Base-by-base conservation (phyloP, 2,113 vertebrate genomes). In the Pygathrix nemaeus region DNA sequence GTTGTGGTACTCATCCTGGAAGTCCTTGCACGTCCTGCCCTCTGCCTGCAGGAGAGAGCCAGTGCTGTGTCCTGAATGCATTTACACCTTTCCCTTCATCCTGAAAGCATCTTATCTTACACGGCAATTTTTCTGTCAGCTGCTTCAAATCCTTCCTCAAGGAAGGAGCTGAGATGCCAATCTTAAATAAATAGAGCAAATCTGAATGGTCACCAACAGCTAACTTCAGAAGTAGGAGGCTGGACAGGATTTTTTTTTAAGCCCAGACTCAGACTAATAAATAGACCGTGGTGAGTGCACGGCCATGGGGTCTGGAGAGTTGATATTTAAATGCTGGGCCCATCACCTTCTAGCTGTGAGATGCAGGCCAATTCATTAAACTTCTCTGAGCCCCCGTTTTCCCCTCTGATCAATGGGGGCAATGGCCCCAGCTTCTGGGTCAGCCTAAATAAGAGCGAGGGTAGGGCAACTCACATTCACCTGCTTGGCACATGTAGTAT, bases 21-120 rank as follows among this genome's bases (percentile, higher is more conserved):
- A 99, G 93, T 99, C 99, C 97, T 99, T 99, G 5, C 99, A 99
- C 0, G 97, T 99, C 93, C 94, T 97, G 59, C 98, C 98, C 7
- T 99, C 99, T 3, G 99, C 98, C 99, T 99, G 97, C 64, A 85
- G 94, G 57, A 81, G 50, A 95, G 52, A 16, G 3, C 23, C 30
- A 59, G 70, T 59, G 90, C 72, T 43, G 72, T 13, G 27, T 45
- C 90, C 20, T 72, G 35, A 79, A 40, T 30, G 59, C 68, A n/a
- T 43, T 8, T 20, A 66, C 48, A 40, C 40, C 40, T 78, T 32
- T 61, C 38, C 38, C 57, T 61, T 84, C 14, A 75, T 75, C 64
- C 84, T 20, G 64, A 48, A 96, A 90, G 14, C 0, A 0, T 59
- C 64, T 90, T 55, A 52, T 78, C 45, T 75, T 32, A 38, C 78